Percentiles rank a stretch among this genome's conserved stretches.
Evolutionary conservation across 2,888 invertebrate species (phyloP).

Genomic region (Synanthedon myopaeformis): DNA sequence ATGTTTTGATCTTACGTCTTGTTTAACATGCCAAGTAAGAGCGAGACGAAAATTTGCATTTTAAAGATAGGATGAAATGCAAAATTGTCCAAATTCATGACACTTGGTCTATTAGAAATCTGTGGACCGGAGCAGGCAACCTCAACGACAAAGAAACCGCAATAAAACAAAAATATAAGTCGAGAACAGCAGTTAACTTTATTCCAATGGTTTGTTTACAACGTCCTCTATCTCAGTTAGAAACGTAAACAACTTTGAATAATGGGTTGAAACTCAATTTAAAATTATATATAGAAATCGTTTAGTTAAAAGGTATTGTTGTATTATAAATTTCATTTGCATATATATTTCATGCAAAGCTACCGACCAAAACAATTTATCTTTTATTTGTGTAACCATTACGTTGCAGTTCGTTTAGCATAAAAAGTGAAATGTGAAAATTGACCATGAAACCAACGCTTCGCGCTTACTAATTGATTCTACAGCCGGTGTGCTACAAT

Average conservation of each 20-base stretch:
- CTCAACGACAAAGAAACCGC: neutral
- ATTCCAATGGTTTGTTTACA: conserved; percentile 4
- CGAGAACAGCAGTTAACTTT: neutral
- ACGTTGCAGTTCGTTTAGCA: conserved; percentile 43
- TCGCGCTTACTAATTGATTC: neutral
- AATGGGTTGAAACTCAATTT: neutral
- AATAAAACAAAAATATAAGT: neutral
- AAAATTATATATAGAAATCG: too few relatives aligned
- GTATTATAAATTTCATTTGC: neutral
- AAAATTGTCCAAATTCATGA: too few relatives aligned
- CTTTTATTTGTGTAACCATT: conserved; percentile 42
- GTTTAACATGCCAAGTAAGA: too few relatives aligned
- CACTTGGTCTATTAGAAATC: too few relatives aligned
- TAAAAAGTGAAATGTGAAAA: conserved; percentile 28
- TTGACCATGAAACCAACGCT: conserved; percentile 16
- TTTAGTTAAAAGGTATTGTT: neutral
- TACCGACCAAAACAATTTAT: conserved; percentile 24
- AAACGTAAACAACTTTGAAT: neutral
- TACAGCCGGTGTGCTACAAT: neutral
- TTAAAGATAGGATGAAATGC: too few relatives aligned
- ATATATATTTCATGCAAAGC: conserved; percentile 15
- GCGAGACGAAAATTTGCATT: too few relatives aligned
- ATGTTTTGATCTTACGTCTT: too few relatives aligned
- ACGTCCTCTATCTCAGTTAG: neutral
- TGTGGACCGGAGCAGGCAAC: neutral